Percentiles rank a stretch among this genome's conserved stretches.
Conservation (phyloP, 2,797 vertebrate species). For the Eospalax fontanierii region DNA sequence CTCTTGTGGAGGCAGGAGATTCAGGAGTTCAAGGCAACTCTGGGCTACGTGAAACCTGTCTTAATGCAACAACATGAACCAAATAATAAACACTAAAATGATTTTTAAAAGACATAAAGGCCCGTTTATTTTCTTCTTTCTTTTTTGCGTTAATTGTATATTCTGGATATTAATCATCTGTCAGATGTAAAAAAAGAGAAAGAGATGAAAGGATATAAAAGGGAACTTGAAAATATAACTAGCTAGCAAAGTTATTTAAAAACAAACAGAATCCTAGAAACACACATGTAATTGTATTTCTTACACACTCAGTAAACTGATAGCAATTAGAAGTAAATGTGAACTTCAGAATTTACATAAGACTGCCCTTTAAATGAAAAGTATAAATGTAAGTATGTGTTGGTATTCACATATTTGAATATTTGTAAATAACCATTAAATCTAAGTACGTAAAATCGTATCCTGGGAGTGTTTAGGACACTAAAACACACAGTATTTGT, state of each 20-base stretch:
- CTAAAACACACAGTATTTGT: not conserved
- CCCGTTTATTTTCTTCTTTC: too few relatives aligned
- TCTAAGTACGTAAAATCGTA: not conserved
- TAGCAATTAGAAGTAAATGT: constrained; percentile 18
- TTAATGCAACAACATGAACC: not conserved
- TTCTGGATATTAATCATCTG: too few relatives aligned
- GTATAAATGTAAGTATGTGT: rapidly evolving
- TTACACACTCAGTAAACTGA: not conserved
- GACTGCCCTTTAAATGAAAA: not conserved
- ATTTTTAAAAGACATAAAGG: not conserved
- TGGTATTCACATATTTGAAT: too few relatives aligned
- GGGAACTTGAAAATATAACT: constrained; percentile 22
- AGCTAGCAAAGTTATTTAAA: too few relatives aligned
- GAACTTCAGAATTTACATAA: not conserved
- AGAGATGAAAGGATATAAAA: not conserved
- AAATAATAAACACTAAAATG: not conserved
- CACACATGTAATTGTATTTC: too few relatives aligned
- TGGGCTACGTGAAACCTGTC: not conserved
- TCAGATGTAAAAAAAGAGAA: too few relatives aligned
- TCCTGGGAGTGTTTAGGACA: not conserved
- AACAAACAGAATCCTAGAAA: too few relatives aligned
- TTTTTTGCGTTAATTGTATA: too few relatives aligned
- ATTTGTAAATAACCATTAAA: not conserved
- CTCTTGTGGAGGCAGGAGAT: not conserved
- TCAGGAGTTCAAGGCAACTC: not conserved